phyloP scores from a whole-genome alignment of 2,888 invertebrate species.

The Marasmarcha lunaedactyla region DNA sequence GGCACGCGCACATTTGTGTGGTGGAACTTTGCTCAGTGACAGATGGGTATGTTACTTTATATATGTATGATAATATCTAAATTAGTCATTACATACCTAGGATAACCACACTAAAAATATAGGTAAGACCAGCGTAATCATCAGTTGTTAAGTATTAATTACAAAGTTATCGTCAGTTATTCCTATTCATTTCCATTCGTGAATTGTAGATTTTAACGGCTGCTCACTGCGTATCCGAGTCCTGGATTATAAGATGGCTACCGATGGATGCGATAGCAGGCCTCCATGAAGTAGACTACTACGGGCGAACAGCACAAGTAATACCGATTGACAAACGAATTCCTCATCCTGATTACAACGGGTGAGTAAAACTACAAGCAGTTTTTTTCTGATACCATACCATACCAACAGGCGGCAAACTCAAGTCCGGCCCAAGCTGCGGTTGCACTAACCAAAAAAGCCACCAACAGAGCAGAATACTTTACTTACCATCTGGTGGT shows the following conservation, averaged over 20 bases:
- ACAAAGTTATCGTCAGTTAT: too few relatives aligned
- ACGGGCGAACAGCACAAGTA: constrained; percentile 40
- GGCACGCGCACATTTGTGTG: constrained; percentile 45
- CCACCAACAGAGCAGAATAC: too few relatives aligned
- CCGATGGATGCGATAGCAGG: constrained; percentile 57
- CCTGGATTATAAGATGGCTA: constrained; percentile 39
- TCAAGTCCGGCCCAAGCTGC: too few relatives aligned
- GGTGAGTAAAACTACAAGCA: too few relatives aligned
- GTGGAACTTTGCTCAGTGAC: constrained; percentile 49
- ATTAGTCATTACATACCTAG: too few relatives aligned
- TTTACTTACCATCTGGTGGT: too few relatives aligned
- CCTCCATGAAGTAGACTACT: constrained; percentile 39
- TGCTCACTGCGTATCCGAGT: constrained; percentile 49
- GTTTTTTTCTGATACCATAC: constrained; percentile 1
- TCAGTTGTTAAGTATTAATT: too few relatives aligned
- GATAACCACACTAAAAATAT: too few relatives aligned
- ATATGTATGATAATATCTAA: constrained; percentile 3
- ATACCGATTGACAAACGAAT: constrained; percentile 34
- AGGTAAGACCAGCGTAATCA: too few relatives aligned
- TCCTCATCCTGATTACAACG: constrained; percentile 51
- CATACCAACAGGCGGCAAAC: too few relatives aligned
- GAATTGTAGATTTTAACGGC: constrained; percentile 59
- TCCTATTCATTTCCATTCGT: too few relatives aligned
- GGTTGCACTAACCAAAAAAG: too few relatives aligned
- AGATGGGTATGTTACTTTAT: constrained; percentile 37